Percentiles rank a stretch among this genome's conserved stretches.
These are phyloP conservation scores for Solenopsis invicta DNA, from an alignment of 1,140 invertebrate species.

Conservation along the genomic window DNA sequence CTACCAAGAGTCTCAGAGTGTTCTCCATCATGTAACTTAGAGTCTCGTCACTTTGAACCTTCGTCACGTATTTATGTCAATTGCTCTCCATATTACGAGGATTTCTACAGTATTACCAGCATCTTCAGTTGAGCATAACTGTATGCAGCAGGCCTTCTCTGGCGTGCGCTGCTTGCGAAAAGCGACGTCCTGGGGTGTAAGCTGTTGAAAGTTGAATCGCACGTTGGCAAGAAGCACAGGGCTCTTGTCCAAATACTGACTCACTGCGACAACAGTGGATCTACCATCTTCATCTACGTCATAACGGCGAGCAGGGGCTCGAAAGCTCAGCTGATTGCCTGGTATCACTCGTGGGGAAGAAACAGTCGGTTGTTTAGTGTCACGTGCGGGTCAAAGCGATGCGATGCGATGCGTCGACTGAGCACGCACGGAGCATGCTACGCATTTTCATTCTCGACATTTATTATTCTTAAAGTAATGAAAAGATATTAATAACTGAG, in stretches of 20 bases:
- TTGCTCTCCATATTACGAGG: slow-evolving; percentile 9
- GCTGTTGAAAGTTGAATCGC: slow-evolving; percentile 69
- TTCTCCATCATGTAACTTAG: background rate
- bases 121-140: slow-evolving; percentile 24
- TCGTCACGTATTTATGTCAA: slow-evolving; percentile 18
- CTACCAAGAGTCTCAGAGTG: background rate
- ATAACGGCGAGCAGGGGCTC: slow-evolving; percentile 58
- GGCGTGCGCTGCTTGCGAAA: slow-evolving; percentile 19
- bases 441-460: background rate
- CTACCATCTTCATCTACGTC: slow-evolving; percentile 65
- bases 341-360: slow-evolving; percentile 57
- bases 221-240: slow-evolving; percentile 61
- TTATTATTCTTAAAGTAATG: background rate
- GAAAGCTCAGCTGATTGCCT: slow-evolving; percentile 70
- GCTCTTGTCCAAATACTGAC: slow-evolving; percentile 85
- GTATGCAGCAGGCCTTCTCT: background rate
- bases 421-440: background rate
- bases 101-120: background rate
- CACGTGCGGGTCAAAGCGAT: slow-evolving; percentile 18
- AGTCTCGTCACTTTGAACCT: background rate
- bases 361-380: slow-evolving; percentile 64
- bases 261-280: slow-evolving; percentile 83
- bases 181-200: slow-evolving; percentile 44
- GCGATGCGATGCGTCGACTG: slow-evolving; percentile 2
- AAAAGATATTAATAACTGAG: background rate